These are phyloP conservation scores for Paraescarpia echinospica DNA, from an alignment of 1,140 invertebrate species.

Conservation along the genomic window DNA sequence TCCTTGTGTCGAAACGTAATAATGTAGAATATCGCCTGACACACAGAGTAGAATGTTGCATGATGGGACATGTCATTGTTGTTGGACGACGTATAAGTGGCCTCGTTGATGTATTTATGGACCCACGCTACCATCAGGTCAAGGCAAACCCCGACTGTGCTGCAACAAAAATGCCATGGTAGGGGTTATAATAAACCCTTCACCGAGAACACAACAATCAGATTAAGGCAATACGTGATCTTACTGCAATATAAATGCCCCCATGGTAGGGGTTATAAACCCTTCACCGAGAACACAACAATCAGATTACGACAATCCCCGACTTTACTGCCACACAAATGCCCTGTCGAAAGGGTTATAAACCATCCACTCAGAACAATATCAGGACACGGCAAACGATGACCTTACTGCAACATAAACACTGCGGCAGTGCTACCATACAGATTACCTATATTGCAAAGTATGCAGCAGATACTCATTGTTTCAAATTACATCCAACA, in stretches of 20 bases:
- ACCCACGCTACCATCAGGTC: conserved; percentile 72
- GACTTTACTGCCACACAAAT: neutral
- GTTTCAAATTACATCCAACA: too few species aligned
- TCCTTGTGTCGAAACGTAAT: conserved; percentile 85
- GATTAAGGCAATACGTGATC: neutral
- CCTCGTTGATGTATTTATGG: conserved; percentile 70
- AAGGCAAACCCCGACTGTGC: conserved; percentile 67
- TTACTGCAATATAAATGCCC: neutral
- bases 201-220: neutral
- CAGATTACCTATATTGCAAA: too few species aligned
- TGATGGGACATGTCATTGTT: conserved; percentile 68
- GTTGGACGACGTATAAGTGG: conserved; percentile 60
- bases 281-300: neutral
- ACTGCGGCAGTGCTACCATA: neutral
- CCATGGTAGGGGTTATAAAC: neutral
- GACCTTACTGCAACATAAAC: neutral
- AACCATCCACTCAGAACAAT: neutral
- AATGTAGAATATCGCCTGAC: conserved; percentile 87
- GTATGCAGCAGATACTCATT: too few species aligned
- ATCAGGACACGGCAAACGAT: neutral
- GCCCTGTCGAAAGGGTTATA: neutral
- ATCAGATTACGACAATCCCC: neutral
- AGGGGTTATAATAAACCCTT: neutral
- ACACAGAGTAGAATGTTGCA: conserved; percentile 83
- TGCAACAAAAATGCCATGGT: conserved; percentile 50